Conservation (phyloP, 2,888 invertebrate genomes). For the Griposia aprilina region DNA sequence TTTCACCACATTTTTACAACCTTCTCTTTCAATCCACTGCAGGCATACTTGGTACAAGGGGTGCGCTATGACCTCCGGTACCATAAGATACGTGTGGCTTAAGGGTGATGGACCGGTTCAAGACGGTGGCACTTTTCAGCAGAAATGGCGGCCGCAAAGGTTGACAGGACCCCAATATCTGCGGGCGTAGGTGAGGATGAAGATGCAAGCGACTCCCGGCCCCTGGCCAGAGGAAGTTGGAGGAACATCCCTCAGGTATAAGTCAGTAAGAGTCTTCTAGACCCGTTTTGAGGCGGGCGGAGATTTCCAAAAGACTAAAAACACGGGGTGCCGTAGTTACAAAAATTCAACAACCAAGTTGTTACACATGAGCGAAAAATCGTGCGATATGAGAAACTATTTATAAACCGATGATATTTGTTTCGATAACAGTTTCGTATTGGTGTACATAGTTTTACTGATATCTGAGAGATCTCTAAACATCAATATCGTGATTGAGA, state of each 20-base stretch:
- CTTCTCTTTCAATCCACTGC: too few relatives aligned
- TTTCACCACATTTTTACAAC: too few relatives aligned
- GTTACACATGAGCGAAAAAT: not conserved
- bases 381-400: conserved; percentile 4
- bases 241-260: not conserved
- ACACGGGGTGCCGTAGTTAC: not conserved
- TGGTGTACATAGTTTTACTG: conserved; percentile 33
- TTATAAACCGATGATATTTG: conserved; percentile 39
- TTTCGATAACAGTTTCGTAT: conserved; percentile 52
- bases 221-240: not conserved
- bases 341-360: not conserved
- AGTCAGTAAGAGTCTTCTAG: too few relatives aligned
- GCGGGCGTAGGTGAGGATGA: not conserved
- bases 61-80: not conserved
- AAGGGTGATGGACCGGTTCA: not conserved
- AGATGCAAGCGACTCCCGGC: not conserved
- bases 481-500: conserved; percentile 61
- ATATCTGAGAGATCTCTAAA: conserved; percentile 60
- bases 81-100: not conserved
- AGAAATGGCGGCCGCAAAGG: not conserved
- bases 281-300: not conserved
- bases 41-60: not conserved
- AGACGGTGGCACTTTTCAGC: not conserved
- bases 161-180: not conserved
- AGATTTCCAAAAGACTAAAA: not conserved